These are phyloP conservation scores for Actinostola sp. DNA, from an alignment of 92 coral and sea anemone species.

Conservation along the genomic window DNA sequence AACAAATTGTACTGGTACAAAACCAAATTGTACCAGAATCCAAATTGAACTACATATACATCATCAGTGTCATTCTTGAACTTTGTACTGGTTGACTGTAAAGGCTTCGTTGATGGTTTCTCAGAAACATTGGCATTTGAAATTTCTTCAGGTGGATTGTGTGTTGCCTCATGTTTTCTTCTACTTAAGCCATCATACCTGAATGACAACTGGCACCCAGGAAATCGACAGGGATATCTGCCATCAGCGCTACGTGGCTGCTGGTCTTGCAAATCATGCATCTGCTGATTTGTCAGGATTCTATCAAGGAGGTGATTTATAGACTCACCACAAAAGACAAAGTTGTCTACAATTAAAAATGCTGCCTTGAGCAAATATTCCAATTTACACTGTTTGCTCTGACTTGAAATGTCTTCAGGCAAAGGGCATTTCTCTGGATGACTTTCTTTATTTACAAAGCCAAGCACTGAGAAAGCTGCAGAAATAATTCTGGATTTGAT, in stretches of 20 bases:
- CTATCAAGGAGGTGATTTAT: conserved; percentile 16
- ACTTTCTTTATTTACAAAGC: conserved; percentile 35
- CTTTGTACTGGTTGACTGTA: too few species aligned
- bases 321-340: conserved; percentile 3
- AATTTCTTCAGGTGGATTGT: conserved; percentile 45
- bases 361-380: conserved; percentile 31
- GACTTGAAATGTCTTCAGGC: conserved; percentile 29
- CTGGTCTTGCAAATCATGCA: conserved; percentile 10
- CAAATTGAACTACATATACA: too few species aligned
- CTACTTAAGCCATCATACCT: conserved; percentile 39
- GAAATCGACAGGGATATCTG: conserved; percentile 40
- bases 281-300: conserved; percentile 13
- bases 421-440: conserved; percentile 34
- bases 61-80: too few species aligned
- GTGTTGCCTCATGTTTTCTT: conserved; percentile 32
- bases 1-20: too few species aligned
- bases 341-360: too few species aligned
- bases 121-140: too few species aligned
- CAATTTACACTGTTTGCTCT: conserved; percentile 33
- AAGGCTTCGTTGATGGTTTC: too few species aligned
- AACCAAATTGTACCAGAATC: too few species aligned
- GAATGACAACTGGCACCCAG: conserved; percentile 45
- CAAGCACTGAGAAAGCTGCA: conserved; percentile 50
- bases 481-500: conserved; percentile 44
- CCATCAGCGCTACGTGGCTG: conserved; percentile 39